Base-by-base conservation (phyloP, 2,888 invertebrate genomes). In the Amphipyra berbera region DNA sequence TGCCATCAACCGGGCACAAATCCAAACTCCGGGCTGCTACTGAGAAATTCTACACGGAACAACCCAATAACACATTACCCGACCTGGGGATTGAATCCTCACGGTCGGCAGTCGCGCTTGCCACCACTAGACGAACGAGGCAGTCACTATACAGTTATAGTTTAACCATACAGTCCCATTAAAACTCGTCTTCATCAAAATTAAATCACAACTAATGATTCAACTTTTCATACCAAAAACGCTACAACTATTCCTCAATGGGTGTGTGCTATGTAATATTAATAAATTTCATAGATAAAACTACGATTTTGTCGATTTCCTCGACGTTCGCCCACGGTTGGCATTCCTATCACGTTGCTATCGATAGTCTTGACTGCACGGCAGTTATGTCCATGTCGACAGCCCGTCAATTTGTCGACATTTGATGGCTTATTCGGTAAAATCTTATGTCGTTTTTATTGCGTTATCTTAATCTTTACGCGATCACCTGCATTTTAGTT, bases 361-460 rank as follows among this genome's bases (percentile, higher is more conserved):
- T 49, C 53, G 41, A 62, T 55, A 62, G 44, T 40, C 47, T 41
- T 37, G 30, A 46, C 50, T 55, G 35, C 42, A 35, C 40, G 35
- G 47, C 48, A 46, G 30, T 48, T 40, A 40, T 38, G 21, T 21
- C 49, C 5, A 27, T 48, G 52, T 53, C 59, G 45, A 56, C 49
- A 49, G 38, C 53, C 37, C 38, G 64, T 64, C 52, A 53, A 49
- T 65, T 68, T 69, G 53, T 65, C 13, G 60, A 49, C 45, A 45
- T 49, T 67, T 27, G 40, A 49, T 68, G 45, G 38, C 48, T 41
- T 60, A 56, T 59, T 49, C 38, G 15, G 15, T 54, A 41, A 57
- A 45, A 27, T 42, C 40, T 64, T 64, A 55, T 53, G 14, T 48
- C 15, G 40, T 27, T 46, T 67, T 57, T 52, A 55, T 58, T 50